A percentile compares a stretch with the other conserved stretches of the same genome.
Evolutionary conservation across 2,888 invertebrate species (phyloP).

Genomic region (Xanthia togata): DNA sequence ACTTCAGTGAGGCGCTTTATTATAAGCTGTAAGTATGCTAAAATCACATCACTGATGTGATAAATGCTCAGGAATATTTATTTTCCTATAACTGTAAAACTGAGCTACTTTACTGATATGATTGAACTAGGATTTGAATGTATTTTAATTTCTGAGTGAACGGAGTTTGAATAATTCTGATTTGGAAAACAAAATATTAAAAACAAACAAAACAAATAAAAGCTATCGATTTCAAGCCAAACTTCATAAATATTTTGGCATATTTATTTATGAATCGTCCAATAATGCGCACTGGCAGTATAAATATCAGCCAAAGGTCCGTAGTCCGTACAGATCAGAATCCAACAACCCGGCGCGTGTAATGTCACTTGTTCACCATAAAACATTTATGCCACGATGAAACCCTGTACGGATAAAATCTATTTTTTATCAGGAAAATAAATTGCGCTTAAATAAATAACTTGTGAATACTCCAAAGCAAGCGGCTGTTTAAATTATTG

Average conservation of each 20-base stretch:
- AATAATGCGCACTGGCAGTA: constrained; percentile 45
- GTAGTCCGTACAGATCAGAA: constrained; percentile 53
- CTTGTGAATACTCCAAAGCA: constrained; percentile 73
- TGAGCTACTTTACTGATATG: background rate
- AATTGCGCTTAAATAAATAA: constrained; percentile 76
- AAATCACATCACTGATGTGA: background rate
- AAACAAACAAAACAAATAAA: constrained; percentile 10
- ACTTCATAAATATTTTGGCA: constrained; percentile 57
- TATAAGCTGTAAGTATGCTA: background rate
- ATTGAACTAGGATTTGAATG: background rate
- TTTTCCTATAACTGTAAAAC: background rate
- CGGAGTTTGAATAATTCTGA: background rate
- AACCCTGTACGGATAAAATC: constrained; percentile 69
- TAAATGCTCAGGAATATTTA: background rate
- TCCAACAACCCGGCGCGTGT: constrained; percentile 61
- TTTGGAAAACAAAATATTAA: background rate
- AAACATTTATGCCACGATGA: constrained; percentile 67
- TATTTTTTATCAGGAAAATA: constrained; percentile 75
- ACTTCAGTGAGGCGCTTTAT: background rate
- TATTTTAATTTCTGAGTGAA: background rate
- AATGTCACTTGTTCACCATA: constrained; percentile 70
- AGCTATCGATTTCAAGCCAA: constrained; percentile 32
- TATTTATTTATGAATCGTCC: constrained; percentile 44
- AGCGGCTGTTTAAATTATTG: constrained; percentile 84
- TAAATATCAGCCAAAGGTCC: constrained; percentile 54